A percentile compares a stretch with the other conserved stretches of the same genome.
Conservation (phyloP, 2,888 invertebrate species). For the Axea sp. region DNA sequence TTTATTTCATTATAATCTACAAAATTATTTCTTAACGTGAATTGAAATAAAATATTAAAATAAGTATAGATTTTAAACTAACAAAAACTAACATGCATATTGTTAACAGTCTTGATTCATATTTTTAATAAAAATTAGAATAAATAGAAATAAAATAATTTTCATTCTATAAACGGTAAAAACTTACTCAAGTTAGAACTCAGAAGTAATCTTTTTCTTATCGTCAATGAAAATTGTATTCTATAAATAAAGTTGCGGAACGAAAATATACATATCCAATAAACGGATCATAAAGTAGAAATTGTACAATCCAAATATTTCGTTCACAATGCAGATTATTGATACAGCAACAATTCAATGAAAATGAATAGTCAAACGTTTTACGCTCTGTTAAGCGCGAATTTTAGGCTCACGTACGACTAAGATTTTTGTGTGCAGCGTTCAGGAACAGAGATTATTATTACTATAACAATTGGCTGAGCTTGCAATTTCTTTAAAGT, state of each 20-base stretch:
- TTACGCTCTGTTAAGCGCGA: constrained; percentile 65
- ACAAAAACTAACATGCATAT: no score
- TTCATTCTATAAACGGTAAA: no score
- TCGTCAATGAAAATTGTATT: no score
- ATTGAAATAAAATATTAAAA: no score
- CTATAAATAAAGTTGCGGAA: constrained; percentile 3
- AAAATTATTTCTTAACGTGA: no score
- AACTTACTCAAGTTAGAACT: no score
- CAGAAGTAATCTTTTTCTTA: no score
- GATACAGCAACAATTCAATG: constrained; percentile 45
- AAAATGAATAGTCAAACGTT: constrained; percentile 61
- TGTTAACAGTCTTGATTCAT: no score
- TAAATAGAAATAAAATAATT: no score
- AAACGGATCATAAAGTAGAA: constrained; percentile 6
- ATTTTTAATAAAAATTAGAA: no score
- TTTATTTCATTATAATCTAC: no score
- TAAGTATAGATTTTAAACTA: no score
- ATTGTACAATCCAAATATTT: constrained; percentile 18
- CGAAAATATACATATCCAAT: not conserved
- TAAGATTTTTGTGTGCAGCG: constrained; percentile 56
- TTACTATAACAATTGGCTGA: constrained; percentile 29
- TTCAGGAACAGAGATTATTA: constrained; percentile 60
- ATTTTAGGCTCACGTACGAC: constrained; percentile 60
- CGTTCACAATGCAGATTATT: constrained; percentile 42
- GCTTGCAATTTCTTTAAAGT: constrained; percentile 26